Evolutionary conservation across 2,797 vertebrate genomes (phyloP).

Genomic region (Loris lydekkerianus): DNA sequence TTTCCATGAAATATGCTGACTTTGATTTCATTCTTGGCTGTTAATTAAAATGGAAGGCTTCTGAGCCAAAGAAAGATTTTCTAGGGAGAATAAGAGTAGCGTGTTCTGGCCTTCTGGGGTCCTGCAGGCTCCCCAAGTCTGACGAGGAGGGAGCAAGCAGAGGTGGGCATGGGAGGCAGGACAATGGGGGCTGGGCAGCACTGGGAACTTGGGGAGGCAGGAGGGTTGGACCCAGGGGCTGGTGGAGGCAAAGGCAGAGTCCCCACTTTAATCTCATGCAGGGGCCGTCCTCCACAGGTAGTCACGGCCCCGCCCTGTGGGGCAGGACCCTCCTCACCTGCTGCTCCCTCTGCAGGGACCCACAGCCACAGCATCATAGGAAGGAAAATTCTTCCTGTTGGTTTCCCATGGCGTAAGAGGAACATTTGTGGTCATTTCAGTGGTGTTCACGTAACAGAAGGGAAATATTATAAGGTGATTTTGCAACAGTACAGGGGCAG

Average conservation of each 20-base stretch:
- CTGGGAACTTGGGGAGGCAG: not conserved
- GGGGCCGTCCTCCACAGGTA: not conserved
- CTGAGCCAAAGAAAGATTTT: not conserved
- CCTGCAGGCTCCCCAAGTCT: not conserved
- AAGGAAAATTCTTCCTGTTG: not conserved
- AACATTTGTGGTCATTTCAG: not conserved
- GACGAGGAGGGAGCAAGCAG: not conserved
- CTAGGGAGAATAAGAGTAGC: not conserved
- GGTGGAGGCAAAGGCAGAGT: not conserved
- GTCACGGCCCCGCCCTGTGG: not conserved
- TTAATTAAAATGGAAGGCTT: not conserved
- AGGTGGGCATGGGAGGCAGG: not conserved
- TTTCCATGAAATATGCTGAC: not conserved
- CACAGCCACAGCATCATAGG: not conserved
- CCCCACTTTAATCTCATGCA: not conserved
- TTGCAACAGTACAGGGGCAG: not conserved
- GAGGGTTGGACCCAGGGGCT: not conserved
- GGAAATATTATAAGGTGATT: not conserved
- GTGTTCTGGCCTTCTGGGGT: not conserved
- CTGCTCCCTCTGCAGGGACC: not conserved
- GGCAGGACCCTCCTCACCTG: not conserved
- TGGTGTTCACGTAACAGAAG: not conserved
- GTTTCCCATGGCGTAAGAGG: not conserved
- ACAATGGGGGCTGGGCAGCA: too few relatives aligned
- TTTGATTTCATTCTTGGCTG: conserved; percentile 41